phyloP scores from a whole-genome alignment of 2,113 vertebrate species.

The Ptyas mucosa region DNA sequence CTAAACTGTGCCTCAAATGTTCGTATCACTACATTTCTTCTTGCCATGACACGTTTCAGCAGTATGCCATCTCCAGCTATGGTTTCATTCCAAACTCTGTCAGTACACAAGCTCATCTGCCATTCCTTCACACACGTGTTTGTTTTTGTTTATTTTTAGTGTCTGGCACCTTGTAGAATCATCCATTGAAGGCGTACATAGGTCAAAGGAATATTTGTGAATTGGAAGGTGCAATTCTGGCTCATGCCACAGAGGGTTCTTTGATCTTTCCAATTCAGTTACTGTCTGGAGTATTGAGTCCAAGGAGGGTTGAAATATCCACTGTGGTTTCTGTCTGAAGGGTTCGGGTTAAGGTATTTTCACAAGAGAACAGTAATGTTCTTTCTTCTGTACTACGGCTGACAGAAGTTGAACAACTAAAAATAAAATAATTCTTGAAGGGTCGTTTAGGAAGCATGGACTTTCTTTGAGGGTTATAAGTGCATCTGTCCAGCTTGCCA shows the following conservation, averaged over 20 bases:
- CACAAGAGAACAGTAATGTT: constrained; percentile 57
- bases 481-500: constrained; percentile 7
- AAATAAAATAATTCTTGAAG: constrained; percentile 25
- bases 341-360: constrained; percentile 35
- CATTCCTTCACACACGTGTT: constrained; percentile 59
- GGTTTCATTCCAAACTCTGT: constrained; percentile 64
- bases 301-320: neutral
- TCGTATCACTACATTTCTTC: constrained; percentile 75
- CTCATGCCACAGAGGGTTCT: constrained; percentile 4
- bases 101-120: constrained; percentile 55
- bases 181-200: constrained; percentile 67
- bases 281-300: constrained; percentile 31
- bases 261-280: constrained; percentile 10
- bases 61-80: constrained; percentile 76
- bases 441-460: constrained; percentile 14
- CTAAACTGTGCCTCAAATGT: constrained; percentile 79
- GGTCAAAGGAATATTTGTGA: constrained; percentile 58
- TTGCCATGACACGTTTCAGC: constrained; percentile 64
- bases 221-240: constrained; percentile 24
- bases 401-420: constrained; percentile 24
- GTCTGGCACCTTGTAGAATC: constrained; percentile 65
- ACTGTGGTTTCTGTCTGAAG: constrained; percentile 22
- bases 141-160: constrained; percentile 59
- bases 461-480: constrained; percentile 10
- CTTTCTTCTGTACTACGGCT: constrained; percentile 13